Evolutionary conservation across 2,797 vertebrate genomes (phyloP), one percentile per base, ranked within the genome.

Genomic region (Lepilemur septentrionalis): DNA sequence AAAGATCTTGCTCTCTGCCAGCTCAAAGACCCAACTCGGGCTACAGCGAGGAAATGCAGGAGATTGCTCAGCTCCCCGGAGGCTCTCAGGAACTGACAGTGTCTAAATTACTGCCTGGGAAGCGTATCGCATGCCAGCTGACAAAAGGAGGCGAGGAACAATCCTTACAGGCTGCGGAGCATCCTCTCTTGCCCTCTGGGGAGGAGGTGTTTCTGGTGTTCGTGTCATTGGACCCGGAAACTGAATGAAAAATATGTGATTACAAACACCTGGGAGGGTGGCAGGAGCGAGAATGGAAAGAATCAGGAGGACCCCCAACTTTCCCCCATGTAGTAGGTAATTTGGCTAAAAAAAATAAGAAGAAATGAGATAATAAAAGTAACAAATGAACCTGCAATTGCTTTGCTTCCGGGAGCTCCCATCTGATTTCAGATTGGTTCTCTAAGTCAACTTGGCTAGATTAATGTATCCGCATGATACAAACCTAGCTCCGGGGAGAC

Each of bases 351-450:
- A 98, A 98, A 97, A 32, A 63, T 65, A 97, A 88, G 95, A 98
- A 98, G 98, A 98, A 98, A 98, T 98, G 98, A 98, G 97, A 98
- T 98, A 97, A 98, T 98, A 98, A 98, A 98, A 98, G 98, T 98
- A 98, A 98, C 97, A 98, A 98, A 98, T 98, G 97, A 99, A 98
- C 95, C 97, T 91, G 97, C 97, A 97, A 98, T 98, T 98, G 98
- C 98, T 98, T 98, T 98, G 98, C 97, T 98, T 97, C 98, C 0
- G n/a, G 86, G 96, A 98, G 98, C 90, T 98, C 98, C 98, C 98
- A 97, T 13, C 97, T 96, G 99, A 98, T 98, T 97, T 98, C 94
- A 98, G 97, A 96, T 89, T 89, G 89, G 94, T 96, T 97, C 96
- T 96, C 97, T 94, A 91, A 98, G 97, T 97, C 97, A 96, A 89